These are phyloP conservation scores for Platichthys stellatus DNA, from an alignment of 2,113 vertebrate genomes.

Conservation along the genomic window DNA sequence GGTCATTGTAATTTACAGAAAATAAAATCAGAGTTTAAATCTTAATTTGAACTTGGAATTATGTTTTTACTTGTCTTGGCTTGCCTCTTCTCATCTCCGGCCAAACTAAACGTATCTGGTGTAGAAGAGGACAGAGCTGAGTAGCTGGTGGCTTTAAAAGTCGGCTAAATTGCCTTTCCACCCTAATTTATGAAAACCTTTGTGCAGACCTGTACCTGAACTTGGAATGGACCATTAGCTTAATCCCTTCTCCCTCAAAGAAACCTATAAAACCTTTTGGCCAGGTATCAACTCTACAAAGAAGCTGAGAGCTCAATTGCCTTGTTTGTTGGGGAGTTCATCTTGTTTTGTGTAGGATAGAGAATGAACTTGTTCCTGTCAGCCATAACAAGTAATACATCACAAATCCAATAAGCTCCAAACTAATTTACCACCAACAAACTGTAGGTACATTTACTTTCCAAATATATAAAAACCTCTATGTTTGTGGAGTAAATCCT, in stretches of 20 bases:
- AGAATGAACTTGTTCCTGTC: constrained; percentile 18
- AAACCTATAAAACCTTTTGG: constrained; percentile 47
- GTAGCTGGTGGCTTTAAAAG: constrained; percentile 28
- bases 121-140: constrained; percentile 13
- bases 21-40: neutral
- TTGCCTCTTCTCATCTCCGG: neutral
- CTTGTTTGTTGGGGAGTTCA: neutral
- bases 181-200: constrained; percentile 47
- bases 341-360: constrained; percentile 1
- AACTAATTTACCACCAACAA: neutral
- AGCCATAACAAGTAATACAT: neutral
- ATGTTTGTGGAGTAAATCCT: neutral
- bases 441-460: neutral
- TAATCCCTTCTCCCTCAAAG: constrained; percentile 28
- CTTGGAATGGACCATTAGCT: constrained; percentile 12
- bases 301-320: neutral
- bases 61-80: neutral
- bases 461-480: neutral
- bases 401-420: neutral
- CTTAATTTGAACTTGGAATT: neutral
- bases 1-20: neutral
- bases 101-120: constrained; percentile 9
- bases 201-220: constrained; percentile 25
- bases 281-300: constrained; percentile 23
- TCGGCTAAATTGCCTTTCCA: constrained; percentile 38